Evolutionary conservation across 1,140 invertebrate genomes (phyloP).

Genomic region (Meloidogyne chitwoodi): DNA sequence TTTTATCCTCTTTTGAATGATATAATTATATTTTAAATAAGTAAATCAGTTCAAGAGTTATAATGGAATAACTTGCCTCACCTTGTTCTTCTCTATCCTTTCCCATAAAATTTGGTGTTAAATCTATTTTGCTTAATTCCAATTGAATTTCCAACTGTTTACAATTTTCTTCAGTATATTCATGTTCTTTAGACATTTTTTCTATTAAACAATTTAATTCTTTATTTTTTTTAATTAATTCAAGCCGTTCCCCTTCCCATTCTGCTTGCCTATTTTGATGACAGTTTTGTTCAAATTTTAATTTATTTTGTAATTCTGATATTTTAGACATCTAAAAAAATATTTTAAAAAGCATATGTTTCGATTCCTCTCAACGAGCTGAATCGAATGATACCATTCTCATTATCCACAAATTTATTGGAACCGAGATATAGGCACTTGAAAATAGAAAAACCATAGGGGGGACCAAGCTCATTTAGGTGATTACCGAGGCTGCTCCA

Average conservation of each 20-base stretch:
- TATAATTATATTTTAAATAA: too few species aligned
- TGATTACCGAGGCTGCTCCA: too few species aligned
- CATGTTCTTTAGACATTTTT: too few species aligned
- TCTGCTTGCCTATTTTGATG: background rate
- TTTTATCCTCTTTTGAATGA: too few species aligned
- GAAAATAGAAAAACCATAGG: too few species aligned
- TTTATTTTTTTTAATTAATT: background rate
- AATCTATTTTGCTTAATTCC: background rate
- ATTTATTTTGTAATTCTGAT: background rate
- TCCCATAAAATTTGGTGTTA: background rate
- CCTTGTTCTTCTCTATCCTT: background rate
- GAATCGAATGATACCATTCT: too few species aligned
- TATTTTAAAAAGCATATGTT: background rate
- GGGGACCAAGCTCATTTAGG: too few species aligned
- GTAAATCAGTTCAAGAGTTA: too few species aligned
- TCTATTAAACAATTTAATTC: too few species aligned
- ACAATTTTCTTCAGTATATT: background rate
- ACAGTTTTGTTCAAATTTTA: background rate
- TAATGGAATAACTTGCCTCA: background rate
- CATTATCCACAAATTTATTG: too few species aligned
- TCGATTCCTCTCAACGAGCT: too few species aligned
- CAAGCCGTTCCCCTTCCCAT: background rate
- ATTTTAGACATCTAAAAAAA: background rate
- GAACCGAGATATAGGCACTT: too few species aligned
- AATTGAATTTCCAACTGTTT: background rate